Conservation (phyloP, 2,797 vertebrate species). For the Diglossa cyanea region DNA sequence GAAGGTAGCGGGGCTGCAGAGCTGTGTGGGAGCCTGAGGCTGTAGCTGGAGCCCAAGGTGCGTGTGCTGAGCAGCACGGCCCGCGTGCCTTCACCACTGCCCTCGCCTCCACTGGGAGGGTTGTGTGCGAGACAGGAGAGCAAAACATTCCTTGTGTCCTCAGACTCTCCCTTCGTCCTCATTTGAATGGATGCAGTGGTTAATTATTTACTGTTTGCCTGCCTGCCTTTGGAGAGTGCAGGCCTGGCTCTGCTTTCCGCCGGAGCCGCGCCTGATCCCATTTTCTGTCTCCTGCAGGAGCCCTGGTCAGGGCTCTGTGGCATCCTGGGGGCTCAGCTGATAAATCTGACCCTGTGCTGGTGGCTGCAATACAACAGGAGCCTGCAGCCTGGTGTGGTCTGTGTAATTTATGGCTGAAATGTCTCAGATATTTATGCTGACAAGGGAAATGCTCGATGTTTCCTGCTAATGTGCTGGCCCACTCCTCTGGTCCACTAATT, state of each 20-base stretch:
- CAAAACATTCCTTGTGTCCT: neutral
- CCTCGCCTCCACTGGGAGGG: neutral
- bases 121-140: neutral
- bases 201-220: conserved; percentile 46
- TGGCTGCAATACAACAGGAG: neutral
- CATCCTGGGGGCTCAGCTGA: neutral
- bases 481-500: neutral
- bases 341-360: neutral
- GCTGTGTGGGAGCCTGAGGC: neutral
- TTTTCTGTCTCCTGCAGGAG: neutral
- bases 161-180: conserved; percentile 11
- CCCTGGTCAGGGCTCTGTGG: neutral
- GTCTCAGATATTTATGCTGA: conserved; percentile 1
- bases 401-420: neutral
- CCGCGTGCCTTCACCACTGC: neutral
- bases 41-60: neutral
- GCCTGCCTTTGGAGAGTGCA: neutral
- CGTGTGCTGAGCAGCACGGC: accelerated
- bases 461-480: neutral
- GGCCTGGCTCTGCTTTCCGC: neutral
- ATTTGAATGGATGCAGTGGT: neutral
- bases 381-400: neutral
- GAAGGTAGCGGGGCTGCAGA: neutral
- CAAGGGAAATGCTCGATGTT: neutral
- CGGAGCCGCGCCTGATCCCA: accelerated